Percentiles rank a stretch among this genome's conserved stretches.
phyloP scores from a whole-genome alignment of 2,113 vertebrate species.

The Apodemus sylvaticus region DNA sequence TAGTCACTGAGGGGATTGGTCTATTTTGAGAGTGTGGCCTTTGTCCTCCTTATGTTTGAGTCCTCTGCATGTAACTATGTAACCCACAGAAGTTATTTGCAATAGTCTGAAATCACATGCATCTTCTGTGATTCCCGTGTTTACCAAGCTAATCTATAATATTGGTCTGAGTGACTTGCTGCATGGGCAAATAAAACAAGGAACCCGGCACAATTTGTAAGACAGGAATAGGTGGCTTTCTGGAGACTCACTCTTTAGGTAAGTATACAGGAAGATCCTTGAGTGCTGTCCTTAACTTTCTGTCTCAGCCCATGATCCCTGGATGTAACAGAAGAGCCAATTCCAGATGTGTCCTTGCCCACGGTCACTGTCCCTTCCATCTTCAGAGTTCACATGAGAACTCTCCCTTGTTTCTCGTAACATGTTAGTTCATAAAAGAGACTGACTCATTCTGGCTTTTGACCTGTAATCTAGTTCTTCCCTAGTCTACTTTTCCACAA shows the following conservation, averaged over 20 bases:
- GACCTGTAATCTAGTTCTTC: not conserved
- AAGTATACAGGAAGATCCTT: not conserved
- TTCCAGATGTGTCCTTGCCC: not conserved
- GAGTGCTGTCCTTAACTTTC: not conserved
- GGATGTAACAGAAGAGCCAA: not conserved
- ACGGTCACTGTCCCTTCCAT: not conserved
- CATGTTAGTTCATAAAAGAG: not conserved
- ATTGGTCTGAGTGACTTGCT: not conserved
- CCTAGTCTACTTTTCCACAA: not conserved
- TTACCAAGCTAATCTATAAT: not conserved
- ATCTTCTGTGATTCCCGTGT: constrained; percentile 20
- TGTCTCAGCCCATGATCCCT: not conserved
- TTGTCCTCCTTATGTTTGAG: not conserved
- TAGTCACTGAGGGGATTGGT: not conserved
- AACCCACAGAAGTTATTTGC: constrained; percentile 39
- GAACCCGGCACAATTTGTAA: not conserved
- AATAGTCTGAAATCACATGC: constrained; percentile 13
- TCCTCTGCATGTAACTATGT: not conserved
- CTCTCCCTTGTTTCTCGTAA: not conserved
- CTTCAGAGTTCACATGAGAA: not conserved
- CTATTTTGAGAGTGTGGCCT: constrained; percentile 8
- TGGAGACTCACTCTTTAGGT: not conserved
- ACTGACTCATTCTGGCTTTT: not conserved
- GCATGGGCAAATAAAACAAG: constrained; percentile 35
- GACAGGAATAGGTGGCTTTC: not conserved